Evolutionary conservation across 1,140 invertebrate genomes (phyloP).

Genomic region (Drusus annulatus): DNA sequence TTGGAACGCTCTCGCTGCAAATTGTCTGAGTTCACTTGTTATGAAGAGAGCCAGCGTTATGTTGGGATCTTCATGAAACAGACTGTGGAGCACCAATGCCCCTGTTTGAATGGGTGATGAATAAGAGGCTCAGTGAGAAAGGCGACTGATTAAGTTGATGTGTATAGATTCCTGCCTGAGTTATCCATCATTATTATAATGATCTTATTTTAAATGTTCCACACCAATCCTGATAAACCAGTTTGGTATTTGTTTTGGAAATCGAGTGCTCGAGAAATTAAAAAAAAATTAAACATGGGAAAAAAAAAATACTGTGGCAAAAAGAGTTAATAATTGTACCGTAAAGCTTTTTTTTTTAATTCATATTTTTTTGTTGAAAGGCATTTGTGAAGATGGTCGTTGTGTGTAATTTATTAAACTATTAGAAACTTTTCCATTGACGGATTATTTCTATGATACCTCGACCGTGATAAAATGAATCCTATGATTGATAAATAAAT

Average conservation of each 20-base stretch:
- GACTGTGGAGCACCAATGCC: slow-evolving; percentile 9
- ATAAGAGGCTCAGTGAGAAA: not conserved
- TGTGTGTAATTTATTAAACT: no score
- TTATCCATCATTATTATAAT: not conserved
- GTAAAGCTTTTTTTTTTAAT: no score
- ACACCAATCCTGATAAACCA: not conserved
- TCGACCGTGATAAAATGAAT: no score
- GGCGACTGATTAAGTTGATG: slow-evolving; percentile 1
- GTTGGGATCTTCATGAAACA: no score
- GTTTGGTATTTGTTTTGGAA: slow-evolving; percentile 1
- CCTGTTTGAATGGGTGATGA: slow-evolving; percentile 8
- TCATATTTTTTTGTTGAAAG: no score
- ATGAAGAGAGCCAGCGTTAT: no score
- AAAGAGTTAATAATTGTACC: not conserved
- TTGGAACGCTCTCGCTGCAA: not conserved
- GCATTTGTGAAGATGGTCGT: no score
- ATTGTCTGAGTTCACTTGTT: not conserved
- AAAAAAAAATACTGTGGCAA: not conserved
- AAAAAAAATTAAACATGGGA: not conserved
- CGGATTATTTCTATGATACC: no score
- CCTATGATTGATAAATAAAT: no score
- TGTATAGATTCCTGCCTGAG: not conserved
- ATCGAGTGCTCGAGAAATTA: not conserved
- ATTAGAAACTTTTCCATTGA: no score
- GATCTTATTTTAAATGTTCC: not conserved